Percentiles rank a stretch among this genome's conserved stretches.
phyloP scores from a whole-genome alignment of 2,113 vertebrate species.

The Strigops habroptila region DNA sequence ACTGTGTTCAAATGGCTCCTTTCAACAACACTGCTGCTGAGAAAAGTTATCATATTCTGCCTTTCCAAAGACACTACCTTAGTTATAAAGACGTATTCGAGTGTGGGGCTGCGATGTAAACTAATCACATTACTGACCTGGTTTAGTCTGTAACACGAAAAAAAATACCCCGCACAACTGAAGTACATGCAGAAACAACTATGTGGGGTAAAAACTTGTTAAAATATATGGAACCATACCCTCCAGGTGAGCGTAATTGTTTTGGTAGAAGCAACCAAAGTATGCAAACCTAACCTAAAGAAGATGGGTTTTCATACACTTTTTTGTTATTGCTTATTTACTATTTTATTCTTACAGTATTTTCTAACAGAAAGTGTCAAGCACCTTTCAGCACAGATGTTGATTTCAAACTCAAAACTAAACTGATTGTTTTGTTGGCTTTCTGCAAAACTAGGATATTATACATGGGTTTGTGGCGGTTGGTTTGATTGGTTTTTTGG shows the following conservation, averaged over 20 bases:
- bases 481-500: neutral
- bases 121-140: neutral
- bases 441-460: neutral
- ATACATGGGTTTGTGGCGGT: accelerated
- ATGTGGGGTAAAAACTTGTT: neutral
- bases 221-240: neutral
- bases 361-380: neutral
- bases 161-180: neutral
- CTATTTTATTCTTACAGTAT: neutral
- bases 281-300: neutral
- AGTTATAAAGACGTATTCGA: neutral
- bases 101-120: neutral
- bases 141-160: neutral
- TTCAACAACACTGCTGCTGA: neutral
- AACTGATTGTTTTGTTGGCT: neutral
- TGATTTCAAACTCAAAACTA: neutral
- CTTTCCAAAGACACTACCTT: neutral
- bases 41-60: neutral
- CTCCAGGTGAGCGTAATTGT: neutral
- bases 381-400: neutral
- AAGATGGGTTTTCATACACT: neutral
- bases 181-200: neutral
- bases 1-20: neutral
- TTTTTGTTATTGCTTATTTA: neutral
- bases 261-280: neutral